Evolutionary conservation across 2,888 invertebrate species (phyloP).

Genomic region (Dicyrtomina minuta): DNA sequence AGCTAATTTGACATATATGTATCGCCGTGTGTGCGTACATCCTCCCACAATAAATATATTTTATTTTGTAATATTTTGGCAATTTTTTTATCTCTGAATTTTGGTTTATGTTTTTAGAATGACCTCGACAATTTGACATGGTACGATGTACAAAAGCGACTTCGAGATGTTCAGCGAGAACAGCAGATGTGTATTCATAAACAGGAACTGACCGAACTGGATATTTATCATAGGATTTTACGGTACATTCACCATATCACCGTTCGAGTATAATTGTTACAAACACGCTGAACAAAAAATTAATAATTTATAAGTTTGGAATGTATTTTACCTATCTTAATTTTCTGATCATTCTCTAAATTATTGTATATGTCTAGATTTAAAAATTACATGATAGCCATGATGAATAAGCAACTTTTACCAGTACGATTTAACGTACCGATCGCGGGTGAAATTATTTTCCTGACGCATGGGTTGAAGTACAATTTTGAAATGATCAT

Average conservation of each 20-base stretch:
- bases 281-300: too few relatives aligned
- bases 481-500: slow-evolving; percentile 87
- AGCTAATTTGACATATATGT: slow-evolving; percentile 10
- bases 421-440: slow-evolving; percentile 83
- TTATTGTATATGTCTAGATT: slow-evolving; percentile 69
- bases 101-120: slow-evolving; percentile 58
- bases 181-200: slow-evolving; percentile 98
- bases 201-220: slow-evolving; percentile 87
- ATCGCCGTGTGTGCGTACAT: background rate
- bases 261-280: too few relatives aligned
- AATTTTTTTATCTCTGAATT: slow-evolving; percentile 20
- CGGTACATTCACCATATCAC: slow-evolving; percentile 61
- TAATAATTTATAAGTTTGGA: too few relatives aligned
- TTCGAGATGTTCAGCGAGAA: slow-evolving; percentile 87
- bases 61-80: slow-evolving; percentile 16
- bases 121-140: slow-evolving; percentile 87
- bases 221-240: slow-evolving; percentile 96
- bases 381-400: slow-evolving; percentile 95
- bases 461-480: slow-evolving; percentile 83
- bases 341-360: too few relatives aligned
- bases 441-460: slow-evolving; percentile 79
- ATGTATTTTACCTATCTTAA: too few relatives aligned
- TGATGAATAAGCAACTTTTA: slow-evolving; percentile 85
- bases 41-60: slow-evolving; percentile 2
- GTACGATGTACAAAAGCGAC: slow-evolving; percentile 84